phyloP scores from a whole-genome alignment of 2,113 vertebrate species.

The Silurus asotus region DNA sequence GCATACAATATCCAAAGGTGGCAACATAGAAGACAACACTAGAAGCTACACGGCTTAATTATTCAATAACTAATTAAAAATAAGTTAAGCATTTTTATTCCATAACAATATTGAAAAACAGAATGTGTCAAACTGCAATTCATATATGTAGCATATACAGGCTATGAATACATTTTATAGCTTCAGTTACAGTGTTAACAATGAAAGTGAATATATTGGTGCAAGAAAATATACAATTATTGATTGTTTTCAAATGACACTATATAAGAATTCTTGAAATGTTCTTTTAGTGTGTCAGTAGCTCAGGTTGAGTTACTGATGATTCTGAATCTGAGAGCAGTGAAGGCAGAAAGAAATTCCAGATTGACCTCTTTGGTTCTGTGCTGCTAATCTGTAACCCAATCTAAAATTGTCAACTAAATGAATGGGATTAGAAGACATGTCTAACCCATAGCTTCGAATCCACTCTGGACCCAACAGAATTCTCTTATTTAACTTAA shows the following conservation, averaged over 20 bases:
- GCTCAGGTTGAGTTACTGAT: background rate
- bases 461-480: background rate
- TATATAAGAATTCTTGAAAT: background rate
- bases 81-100: background rate
- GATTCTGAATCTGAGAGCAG: background rate
- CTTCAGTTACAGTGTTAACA: background rate
- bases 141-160: background rate
- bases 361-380: background rate
- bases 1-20: constrained; percentile 28
- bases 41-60: background rate
- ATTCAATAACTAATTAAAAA: background rate
- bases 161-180: background rate
- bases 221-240: background rate
- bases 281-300: background rate
- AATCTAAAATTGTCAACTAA: background rate
- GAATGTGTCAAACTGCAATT: background rate
- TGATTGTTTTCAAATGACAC: background rate
- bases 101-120: background rate
- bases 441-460: background rate
- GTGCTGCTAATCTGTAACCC: background rate
- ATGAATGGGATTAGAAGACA: background rate
- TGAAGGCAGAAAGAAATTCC: background rate
- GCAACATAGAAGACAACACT: background rate
- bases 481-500: background rate
- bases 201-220: background rate